These are phyloP conservation scores for Pseudomyrmex cubaensis DNA, from an alignment of 1,140 invertebrate species.

Conservation along the genomic window DNA sequence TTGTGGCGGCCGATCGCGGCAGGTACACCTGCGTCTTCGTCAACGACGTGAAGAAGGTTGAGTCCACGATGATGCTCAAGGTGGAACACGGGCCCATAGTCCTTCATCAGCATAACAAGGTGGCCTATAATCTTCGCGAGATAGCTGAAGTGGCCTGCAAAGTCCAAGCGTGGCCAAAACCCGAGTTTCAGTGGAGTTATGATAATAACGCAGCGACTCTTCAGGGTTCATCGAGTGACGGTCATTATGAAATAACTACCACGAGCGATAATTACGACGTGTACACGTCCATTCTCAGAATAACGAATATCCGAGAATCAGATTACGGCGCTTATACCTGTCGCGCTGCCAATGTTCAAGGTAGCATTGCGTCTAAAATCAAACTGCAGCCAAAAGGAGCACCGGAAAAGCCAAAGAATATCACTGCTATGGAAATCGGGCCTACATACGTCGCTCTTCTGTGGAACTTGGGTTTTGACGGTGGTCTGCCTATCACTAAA, in stretches of 20 bases:
- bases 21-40: conserved; percentile 95
- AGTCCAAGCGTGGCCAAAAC: conserved; percentile 96
- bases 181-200: conserved; percentile 96
- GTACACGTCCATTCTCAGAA: conserved; percentile 92
- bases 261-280: conserved; percentile 93
- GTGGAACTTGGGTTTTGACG: conserved; percentile 96
- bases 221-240: conserved; percentile 91
- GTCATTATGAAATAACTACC: conserved; percentile 93
- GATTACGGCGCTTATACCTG: conserved; percentile 97
- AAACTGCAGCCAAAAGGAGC: conserved; percentile 93
- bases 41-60: conserved; percentile 94
- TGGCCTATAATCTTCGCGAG: conserved; percentile 94
- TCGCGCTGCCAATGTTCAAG: conserved; percentile 91
- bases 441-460: conserved; percentile 91
- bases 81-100: conserved; percentile 96
- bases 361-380: conserved; percentile 91
- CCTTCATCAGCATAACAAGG: conserved; percentile 94
- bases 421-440: conserved; percentile 89
- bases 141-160: conserved; percentile 94
- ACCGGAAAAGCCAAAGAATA: conserved; percentile 91
- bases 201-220: conserved; percentile 90
- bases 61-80: conserved; percentile 94
- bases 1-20: conserved; percentile 93
- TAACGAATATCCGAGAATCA: conserved; percentile 90
- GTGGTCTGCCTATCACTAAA: conserved; percentile 93